phyloP scores from a whole-genome alignment of 2,888 invertebrate species.

The Drosophila hamatofila region DNA sequence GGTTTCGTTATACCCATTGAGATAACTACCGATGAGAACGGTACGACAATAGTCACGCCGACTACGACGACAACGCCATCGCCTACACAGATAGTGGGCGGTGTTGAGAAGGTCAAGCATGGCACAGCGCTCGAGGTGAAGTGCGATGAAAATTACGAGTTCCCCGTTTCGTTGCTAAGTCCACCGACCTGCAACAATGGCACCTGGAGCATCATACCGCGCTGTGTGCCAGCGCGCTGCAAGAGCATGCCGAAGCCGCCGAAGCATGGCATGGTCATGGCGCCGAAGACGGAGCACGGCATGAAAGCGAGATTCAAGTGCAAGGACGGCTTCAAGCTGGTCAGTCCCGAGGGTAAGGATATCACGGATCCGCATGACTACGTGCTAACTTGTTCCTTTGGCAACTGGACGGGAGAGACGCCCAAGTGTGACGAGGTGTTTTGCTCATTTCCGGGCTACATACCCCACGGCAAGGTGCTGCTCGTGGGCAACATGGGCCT shows the following conservation, averaged over 20 bases:
- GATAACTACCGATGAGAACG: constrained; percentile 83
- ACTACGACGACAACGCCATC: constrained; percentile 84
- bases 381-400: constrained; percentile 95
- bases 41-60: constrained; percentile 78
- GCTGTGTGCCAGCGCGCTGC: constrained; percentile 93
- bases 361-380: constrained; percentile 86
- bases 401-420: constrained; percentile 96
- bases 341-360: constrained; percentile 88
- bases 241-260: constrained; percentile 93
- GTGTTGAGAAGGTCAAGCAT: constrained; percentile 88
- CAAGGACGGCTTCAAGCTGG: constrained; percentile 95
- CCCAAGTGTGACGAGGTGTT: constrained; percentile 96
- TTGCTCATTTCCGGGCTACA: constrained; percentile 96
- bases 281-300: constrained; percentile 98
- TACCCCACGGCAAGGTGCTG: constrained; percentile 95
- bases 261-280: constrained; percentile 97
- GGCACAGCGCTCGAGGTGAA: constrained; percentile 91
- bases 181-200: constrained; percentile 96
- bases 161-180: constrained; percentile 90
- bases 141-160: constrained; percentile 94
- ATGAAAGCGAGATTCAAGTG: constrained; percentile 97
- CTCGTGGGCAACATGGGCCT: constrained; percentile 98
- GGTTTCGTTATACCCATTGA: constrained; percentile 89
- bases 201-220: constrained; percentile 97
- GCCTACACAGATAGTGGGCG: constrained; percentile 62